Percentiles rank a stretch among this genome's conserved stretches.
phyloP scores from a whole-genome alignment of 2,797 vertebrate genomes.

The Crenuchus spilurus region DNA sequence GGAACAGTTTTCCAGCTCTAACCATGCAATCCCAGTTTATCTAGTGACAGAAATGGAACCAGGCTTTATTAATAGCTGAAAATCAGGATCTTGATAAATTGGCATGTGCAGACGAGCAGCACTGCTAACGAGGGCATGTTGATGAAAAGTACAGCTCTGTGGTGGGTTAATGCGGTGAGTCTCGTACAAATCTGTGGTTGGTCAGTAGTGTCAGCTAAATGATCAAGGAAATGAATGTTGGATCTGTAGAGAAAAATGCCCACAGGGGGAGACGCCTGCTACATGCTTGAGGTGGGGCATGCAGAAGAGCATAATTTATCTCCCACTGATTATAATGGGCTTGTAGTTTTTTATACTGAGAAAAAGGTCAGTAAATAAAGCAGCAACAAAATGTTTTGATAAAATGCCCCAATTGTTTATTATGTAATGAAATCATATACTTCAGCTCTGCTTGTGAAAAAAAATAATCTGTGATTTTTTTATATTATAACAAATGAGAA shows the following conservation, averaged over 20 bases:
- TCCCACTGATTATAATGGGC: neutral
- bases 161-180: neutral
- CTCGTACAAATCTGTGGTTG: conserved; percentile 6
- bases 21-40: neutral
- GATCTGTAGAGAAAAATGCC: neutral
- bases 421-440: too few species aligned
- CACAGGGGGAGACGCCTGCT: neutral
- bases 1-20: neutral
- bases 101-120: conserved; percentile 7
- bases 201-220: conserved; percentile 20
- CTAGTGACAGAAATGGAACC: neutral
- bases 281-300: neutral
- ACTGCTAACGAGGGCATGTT: conserved; percentile 5
- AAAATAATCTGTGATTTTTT: too few species aligned
- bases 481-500: too few species aligned
- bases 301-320: neutral
- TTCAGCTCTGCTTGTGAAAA: too few species aligned
- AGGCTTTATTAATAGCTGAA: conserved; percentile 17
- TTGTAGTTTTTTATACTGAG: too few species aligned
- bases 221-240: conserved; percentile 30
- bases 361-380: too few species aligned
- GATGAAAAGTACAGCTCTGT: neutral
- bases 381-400: too few species aligned
- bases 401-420: too few species aligned
- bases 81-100: conserved; percentile 25